Percentiles rank a stretch among this genome's conserved stretches.
Conservation (phyloP, 2,797 vertebrate species). For the Valencia hispanica region DNA sequence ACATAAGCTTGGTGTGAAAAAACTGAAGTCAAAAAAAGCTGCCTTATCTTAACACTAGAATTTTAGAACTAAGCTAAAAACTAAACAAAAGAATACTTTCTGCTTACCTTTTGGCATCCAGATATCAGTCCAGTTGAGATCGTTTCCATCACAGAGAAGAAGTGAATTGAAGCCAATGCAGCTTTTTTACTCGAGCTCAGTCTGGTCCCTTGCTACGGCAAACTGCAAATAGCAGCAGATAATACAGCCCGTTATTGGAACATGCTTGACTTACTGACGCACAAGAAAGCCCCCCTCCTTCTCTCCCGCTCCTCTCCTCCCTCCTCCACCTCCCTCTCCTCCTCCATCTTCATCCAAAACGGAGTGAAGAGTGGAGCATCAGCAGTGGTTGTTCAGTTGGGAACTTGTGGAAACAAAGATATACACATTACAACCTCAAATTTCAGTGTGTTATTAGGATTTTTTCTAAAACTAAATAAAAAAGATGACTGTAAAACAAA, state of each 20-base stretch:
- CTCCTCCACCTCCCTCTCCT: constrained; percentile 18
- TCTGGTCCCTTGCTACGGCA: constrained; percentile 65
- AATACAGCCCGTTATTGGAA: constrained; percentile 69
- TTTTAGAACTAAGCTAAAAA: background rate
- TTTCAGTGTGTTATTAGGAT: background rate
- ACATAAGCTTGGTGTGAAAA: background rate
- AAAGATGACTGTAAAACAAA: background rate
- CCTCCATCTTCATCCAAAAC: constrained; percentile 41
- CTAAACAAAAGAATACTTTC: constrained; percentile 31
- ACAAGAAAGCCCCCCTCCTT: constrained; percentile 35
- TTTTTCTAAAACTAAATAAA: background rate
- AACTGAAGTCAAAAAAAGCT: background rate
- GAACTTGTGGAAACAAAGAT: background rate
- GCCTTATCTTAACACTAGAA: background rate
- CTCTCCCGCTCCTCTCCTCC: constrained; percentile 9
- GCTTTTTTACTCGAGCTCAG: constrained; percentile 48
- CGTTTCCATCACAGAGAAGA: constrained; percentile 45
- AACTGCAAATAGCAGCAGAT: constrained; percentile 78
- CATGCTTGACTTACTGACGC: constrained; percentile 77
- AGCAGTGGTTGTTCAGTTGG: constrained; percentile 12
- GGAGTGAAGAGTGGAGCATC: constrained; percentile 44
- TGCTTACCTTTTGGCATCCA: constrained; percentile 60
- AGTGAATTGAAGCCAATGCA: constrained; percentile 32
- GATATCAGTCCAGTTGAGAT: constrained; percentile 32
- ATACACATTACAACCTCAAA: no score